phyloP scores from a whole-genome alignment of 2,113 vertebrate genomes.

The Gnathochromis pfefferi region DNA sequence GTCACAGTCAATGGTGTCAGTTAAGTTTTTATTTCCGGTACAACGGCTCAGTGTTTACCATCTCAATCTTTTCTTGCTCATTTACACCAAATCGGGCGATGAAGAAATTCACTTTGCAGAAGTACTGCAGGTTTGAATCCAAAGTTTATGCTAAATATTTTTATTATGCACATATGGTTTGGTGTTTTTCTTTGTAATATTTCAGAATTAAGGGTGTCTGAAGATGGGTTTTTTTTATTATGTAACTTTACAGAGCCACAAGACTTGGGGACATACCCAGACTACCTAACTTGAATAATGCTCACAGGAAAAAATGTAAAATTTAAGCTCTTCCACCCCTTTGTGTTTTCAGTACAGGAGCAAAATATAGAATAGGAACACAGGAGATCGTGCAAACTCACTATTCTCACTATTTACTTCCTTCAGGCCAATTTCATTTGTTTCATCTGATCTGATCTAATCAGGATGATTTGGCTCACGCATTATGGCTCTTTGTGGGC shows the following conservation, averaged over 20 bases:
- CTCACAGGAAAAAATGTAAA: neutral
- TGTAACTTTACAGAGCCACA: neutral
- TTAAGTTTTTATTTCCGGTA: neutral
- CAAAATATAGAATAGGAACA: neutral
- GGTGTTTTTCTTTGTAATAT: neutral
- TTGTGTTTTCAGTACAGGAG: neutral
- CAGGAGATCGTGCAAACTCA: neutral
- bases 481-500: neutral
- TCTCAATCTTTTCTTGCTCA: neutral
- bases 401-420: neutral
- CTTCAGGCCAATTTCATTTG: neutral
- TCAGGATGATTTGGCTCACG: neutral
- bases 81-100: neutral
- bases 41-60: neutral
- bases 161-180: neutral
- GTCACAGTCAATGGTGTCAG: neutral
- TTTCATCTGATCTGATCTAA: conserved; percentile 3
- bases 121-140: neutral
- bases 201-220: neutral
- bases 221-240: neutral
- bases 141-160: neutral
- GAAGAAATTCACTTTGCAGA: neutral
- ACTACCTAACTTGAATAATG: neutral
- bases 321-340: neutral
- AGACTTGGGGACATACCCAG: neutral